Conservation (phyloP, 2,113 vertebrate species). For the Tonatia bakeri region DNA sequence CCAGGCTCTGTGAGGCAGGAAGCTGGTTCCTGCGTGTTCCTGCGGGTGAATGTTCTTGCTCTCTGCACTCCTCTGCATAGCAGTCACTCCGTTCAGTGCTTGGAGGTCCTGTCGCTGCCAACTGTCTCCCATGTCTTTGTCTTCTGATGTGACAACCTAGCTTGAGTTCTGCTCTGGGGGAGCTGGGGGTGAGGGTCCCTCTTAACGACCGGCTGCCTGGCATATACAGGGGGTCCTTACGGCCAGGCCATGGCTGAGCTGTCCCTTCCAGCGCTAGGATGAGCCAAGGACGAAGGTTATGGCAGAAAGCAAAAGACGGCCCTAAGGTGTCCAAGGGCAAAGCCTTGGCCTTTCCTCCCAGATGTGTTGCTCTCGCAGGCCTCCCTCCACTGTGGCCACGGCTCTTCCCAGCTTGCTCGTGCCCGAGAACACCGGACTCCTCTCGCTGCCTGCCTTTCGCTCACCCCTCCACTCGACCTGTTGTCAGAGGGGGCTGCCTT, state of each 20-base stretch:
- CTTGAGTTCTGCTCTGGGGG: background rate
- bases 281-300: background rate
- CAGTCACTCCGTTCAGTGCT: background rate
- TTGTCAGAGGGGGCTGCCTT: background rate
- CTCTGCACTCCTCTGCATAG: background rate
- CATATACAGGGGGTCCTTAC: background rate
- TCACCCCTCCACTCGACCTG: background rate
- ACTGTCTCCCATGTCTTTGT: background rate
- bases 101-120: background rate
- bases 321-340: too few relatives aligned
- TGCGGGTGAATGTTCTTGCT: background rate
- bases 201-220: background rate
- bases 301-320: background rate
- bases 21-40: background rate
- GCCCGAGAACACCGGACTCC: background rate
- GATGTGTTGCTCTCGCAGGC: fast-evolving
- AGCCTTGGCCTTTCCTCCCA: too few relatives aligned
- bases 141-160: background rate
- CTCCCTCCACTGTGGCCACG: background rate
- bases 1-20: background rate
- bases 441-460: fast-evolving
- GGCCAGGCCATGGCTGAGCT: background rate
- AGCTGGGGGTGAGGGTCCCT: background rate
- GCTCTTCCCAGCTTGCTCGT: background rate
- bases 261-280: background rate